Evolutionary conservation across 2,888 invertebrate species (phyloP), one percentile per base, ranked within the genome.

Genomic region (Erpobdella octoculata): DNA sequence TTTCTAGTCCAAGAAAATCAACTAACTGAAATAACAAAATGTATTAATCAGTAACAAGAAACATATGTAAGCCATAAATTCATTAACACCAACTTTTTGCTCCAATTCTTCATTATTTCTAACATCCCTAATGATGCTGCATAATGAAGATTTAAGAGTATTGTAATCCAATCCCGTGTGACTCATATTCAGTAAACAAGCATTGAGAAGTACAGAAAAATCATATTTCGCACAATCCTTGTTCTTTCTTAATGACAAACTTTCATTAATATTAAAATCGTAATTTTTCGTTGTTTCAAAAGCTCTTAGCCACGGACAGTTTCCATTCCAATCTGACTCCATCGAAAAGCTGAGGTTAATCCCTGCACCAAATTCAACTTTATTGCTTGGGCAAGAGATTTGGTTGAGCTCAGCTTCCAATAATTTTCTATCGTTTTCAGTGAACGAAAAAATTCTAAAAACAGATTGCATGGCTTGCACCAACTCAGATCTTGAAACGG

Each of bases 1-100:
- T 81, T 76, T 93, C 91, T 81, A 90, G 92, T 0, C 96, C 96
- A 33, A 93, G 86, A 4, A 94, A 84, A 78, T 96, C 95, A 82
- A 93, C 90, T 28, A 96, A 84, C 82, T 87, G 77, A 35, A 77
- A 77, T 66, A 46, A 67, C 41, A 58, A 71, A 73, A 18, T 25
- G 18, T 46, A 53, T n/a, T n/a, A n/a, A n/a, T n/a, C n/a, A n/a
- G n/a, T n/a, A n/a, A n/a, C n/a, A n/a, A n/a, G n/a, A n/a, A n/a
- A n/a, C n/a, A n/a, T n/a, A n/a, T n/a, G n/a, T n/a, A n/a, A n/a
- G n/a, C n/a, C n/a, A n/a, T n/a, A n/a, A n/a, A n/a, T n/a, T n/a
- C n/a, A n/a, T n/a, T n/a, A n/a, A 41, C 46, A 8, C 31, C 33
- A 70, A 81, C 81, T 77, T 81, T 80, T 78, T 81, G 81, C 73